Percentiles rank a stretch among this genome's conserved stretches.
Conservation (phyloP, 2,888 invertebrate genomes). For the Drosophila quasianomalipes region DNA sequence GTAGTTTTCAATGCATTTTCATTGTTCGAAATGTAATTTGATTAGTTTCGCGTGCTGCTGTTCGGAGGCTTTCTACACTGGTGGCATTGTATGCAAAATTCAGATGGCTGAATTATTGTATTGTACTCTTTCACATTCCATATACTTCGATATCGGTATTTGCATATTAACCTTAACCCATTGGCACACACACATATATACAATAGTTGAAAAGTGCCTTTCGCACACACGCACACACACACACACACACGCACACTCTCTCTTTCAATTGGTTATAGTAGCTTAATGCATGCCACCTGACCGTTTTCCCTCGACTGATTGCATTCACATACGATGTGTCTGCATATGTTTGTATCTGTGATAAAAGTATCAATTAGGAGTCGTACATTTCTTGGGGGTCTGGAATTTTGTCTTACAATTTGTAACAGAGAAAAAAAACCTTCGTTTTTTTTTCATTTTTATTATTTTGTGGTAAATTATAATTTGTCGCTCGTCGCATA, state of each 20-base stretch:
- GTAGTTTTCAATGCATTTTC: conserved; percentile 8
- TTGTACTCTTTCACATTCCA: conserved; percentile 9
- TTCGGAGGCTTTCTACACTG: conserved; percentile 3
- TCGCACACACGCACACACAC: conserved; percentile 2
- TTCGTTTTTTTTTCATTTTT: neutral
- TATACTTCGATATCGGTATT: conserved; percentile 23
- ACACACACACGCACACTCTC: conserved; percentile 35
- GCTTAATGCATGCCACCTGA: conserved; percentile 34
- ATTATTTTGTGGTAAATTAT: conserved; percentile 53
- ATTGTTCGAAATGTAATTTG: conserved; percentile 21
- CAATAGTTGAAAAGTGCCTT: conserved; percentile 12
- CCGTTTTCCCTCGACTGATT: conserved; percentile 46
- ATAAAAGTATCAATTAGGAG: conserved; percentile 72
- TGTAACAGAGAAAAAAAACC: conserved; percentile 2
- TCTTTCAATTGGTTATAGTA: conserved; percentile 56
- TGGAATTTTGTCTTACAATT: conserved; percentile 25
- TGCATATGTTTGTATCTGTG: conserved; percentile 18
- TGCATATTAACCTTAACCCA: conserved; percentile 74
- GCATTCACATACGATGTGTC: conserved; percentile 32
- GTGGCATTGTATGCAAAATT: conserved; percentile 50
- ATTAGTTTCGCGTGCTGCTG: conserved; percentile 24
- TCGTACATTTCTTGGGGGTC: conserved; percentile 1
- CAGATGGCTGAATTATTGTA: conserved; percentile 25
- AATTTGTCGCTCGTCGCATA: conserved; percentile 43
- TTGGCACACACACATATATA: conserved; percentile 53